Percentiles rank a stretch among this genome's conserved stretches.
Evolutionary conservation across 2,888 invertebrate genomes (phyloP).

Genomic region (Cenopis cana): DNA sequence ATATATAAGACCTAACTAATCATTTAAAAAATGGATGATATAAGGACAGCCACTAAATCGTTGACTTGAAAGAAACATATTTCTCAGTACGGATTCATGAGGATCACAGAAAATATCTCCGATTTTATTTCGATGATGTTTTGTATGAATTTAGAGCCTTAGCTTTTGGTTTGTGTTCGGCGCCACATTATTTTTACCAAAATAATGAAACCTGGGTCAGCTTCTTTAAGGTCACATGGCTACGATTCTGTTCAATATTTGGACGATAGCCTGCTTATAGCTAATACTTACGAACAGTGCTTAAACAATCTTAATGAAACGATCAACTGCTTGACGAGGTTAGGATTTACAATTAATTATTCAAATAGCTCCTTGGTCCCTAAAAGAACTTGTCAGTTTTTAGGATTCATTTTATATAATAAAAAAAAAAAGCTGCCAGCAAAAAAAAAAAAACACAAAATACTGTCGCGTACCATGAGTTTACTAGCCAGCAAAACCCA

Average conservation of each 20-base stretch:
- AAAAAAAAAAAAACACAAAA: slow-evolving; percentile 6
- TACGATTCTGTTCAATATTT: slow-evolving; percentile 20
- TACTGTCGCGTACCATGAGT: background rate
- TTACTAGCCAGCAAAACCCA: background rate
- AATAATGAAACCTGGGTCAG: slow-evolving; percentile 8
- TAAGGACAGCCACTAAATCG: too few species aligned
- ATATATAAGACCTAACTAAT: too few species aligned
- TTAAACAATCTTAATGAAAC: slow-evolving; percentile 30
- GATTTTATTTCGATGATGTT: slow-evolving; percentile 3
- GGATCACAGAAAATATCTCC: background rate
- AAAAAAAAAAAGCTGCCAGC: slow-evolving; percentile 1
- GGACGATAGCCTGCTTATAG: slow-evolving; percentile 32
- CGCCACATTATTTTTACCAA: slow-evolving; percentile 26
- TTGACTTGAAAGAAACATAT: too few species aligned
- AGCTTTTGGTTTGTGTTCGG: slow-evolving; percentile 22
- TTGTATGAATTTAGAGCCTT: slow-evolving; percentile 11
- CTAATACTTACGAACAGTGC: slow-evolving; percentile 15
- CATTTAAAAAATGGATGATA: too few species aligned
- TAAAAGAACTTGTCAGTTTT: background rate
- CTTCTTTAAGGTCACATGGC: slow-evolving; percentile 20
- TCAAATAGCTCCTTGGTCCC: too few species aligned
- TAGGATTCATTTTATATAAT: slow-evolving; percentile 28
- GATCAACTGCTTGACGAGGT: slow-evolving; percentile 15
- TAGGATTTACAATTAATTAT: too few species aligned
- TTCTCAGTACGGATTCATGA: too few species aligned